Evolutionary conservation across 2,797 vertebrate species (phyloP).

Genomic region (Linurgus olivaceus): DNA sequence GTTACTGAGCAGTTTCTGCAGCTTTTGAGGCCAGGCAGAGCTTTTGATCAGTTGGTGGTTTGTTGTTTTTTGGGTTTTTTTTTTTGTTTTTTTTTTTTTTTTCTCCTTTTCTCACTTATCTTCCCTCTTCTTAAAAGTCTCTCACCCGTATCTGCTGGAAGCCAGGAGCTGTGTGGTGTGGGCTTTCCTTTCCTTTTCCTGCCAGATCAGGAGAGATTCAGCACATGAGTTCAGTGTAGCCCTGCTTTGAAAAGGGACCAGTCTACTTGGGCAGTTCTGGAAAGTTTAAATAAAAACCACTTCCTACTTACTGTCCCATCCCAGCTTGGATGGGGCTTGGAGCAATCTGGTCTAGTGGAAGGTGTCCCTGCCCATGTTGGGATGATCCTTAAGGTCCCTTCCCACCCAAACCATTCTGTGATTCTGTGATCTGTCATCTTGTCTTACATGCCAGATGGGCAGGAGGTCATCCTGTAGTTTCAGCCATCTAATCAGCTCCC

Average conservation of each 20-base stretch:
- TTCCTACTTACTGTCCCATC: fast-evolving
- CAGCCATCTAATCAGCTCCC: not conserved
- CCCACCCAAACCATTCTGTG: not conserved
- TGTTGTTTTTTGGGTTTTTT: not conserved
- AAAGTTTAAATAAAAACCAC: not conserved
- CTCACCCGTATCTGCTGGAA: not conserved
- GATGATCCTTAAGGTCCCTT: not conserved
- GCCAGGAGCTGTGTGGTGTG: not conserved
- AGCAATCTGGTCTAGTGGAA: fast-evolving
- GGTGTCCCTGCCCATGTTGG: not conserved
- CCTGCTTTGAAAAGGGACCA: not conserved
- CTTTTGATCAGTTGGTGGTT: not conserved
- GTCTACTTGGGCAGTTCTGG: not conserved
- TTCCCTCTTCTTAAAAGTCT: not conserved
- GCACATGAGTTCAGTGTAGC: fast-evolving
- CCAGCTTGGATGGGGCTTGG: not conserved
- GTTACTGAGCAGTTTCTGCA: not conserved
- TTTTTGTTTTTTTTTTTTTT: not conserved
- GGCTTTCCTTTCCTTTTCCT: not conserved
- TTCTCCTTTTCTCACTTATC: not conserved
- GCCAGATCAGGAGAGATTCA: not conserved
- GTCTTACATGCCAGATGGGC: not conserved
- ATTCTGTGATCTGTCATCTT: fast-evolving
- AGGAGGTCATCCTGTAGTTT: not conserved
- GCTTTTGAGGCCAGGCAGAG: not conserved